Evolutionary conservation across 2,888 invertebrate genomes (phyloP).

Genomic region (Cephus spinipes): DNA sequence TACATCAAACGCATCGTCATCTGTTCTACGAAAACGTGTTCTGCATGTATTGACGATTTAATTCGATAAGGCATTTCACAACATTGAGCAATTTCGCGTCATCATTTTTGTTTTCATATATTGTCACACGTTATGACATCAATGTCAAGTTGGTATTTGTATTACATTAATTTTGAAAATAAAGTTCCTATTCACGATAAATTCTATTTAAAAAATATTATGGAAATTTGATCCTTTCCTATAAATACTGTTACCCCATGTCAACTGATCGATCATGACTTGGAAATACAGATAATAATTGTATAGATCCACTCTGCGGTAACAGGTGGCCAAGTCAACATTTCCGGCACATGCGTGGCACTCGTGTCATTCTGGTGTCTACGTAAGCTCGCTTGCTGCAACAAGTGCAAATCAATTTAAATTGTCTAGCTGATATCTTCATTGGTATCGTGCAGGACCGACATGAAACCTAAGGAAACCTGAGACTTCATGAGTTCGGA

Average conservation of each 20-base stretch:
- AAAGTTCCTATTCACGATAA: background rate
- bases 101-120: background rate
- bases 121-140: background rate
- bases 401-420: conserved; percentile 22
- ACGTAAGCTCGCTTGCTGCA: conserved; percentile 2
- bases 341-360: background rate
- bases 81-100: background rate
- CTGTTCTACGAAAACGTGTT: background rate
- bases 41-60: background rate
- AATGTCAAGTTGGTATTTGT: background rate
- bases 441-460: background rate
- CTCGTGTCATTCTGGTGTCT: background rate
- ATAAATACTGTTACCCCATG: background rate
- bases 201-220: background rate
- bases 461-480: background rate
- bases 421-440: background rate
- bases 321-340: conserved; percentile 5
- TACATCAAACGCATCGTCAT: background rate
- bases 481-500: background rate
- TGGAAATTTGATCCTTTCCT: background rate
- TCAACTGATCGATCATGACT: background rate
- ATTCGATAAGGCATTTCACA: background rate
- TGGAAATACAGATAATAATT: background rate
- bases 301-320: background rate
- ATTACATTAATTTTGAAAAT: background rate